Conservation (phyloP, 92 coral and sea anemone species). For the Siderastrea radians region DNA sequence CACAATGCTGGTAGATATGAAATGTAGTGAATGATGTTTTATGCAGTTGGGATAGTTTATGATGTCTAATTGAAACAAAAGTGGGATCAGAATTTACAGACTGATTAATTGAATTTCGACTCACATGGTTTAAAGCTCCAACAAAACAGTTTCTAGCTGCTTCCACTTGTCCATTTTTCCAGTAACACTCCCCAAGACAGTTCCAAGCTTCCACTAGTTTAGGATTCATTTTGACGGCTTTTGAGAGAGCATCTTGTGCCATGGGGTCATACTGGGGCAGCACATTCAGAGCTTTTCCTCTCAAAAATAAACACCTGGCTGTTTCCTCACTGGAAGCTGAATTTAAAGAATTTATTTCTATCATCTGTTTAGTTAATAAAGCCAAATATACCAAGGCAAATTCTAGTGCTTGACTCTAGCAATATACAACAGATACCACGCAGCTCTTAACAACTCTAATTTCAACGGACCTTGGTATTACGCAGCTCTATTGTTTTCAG, state of each 20-base stretch:
- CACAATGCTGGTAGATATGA: too few species aligned
- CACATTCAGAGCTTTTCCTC: conserved; percentile 95
- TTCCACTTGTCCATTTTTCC: conserved; percentile 95
- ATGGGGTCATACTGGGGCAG: conserved; percentile 83
- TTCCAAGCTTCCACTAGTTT: conserved; percentile 98
- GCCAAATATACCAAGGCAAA: too few species aligned
- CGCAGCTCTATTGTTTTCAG: too few species aligned
- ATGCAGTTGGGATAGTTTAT: too few species aligned
- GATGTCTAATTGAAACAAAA: too few species aligned
- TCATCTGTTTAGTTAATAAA: too few species aligned
- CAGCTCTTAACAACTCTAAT: too few species aligned
- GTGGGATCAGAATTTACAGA: too few species aligned
- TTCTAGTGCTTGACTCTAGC: too few species aligned
- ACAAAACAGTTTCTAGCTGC: conserved; percentile 96
- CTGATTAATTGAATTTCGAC: conserved; percentile 12
- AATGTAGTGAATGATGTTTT: too few species aligned
- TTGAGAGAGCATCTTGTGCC: conserved; percentile 92
- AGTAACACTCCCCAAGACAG: conserved; percentile 94
- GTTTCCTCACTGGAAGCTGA: conserved; percentile 87
- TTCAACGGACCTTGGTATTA: too few species aligned
- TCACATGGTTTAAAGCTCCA: conserved; percentile 96
- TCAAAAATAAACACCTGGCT: conserved; percentile 85
- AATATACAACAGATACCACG: too few species aligned
- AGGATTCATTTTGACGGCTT: conserved; percentile 97
- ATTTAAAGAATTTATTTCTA: background rate